Evolutionary conservation across 2,888 invertebrate species (phyloP).

Genomic region (Cylindroiulus punctatus): DNA sequence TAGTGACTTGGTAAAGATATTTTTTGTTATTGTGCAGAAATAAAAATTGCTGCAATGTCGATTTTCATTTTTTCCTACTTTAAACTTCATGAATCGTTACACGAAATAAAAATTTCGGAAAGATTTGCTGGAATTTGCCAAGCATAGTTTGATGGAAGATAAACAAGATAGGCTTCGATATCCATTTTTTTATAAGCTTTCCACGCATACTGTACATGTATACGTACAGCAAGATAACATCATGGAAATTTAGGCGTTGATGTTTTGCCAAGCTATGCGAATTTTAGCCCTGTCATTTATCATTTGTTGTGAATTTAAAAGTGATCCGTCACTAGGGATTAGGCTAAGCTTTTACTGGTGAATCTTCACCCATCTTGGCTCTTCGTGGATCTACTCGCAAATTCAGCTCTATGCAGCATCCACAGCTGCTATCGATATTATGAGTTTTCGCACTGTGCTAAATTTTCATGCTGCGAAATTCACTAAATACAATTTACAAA

Average conservation of each 20-base stretch:
- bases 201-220: not conserved
- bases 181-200: not conserved
- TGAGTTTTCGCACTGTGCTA: no score
- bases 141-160: not conserved
- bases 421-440: no score
- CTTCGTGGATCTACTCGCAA: no score
- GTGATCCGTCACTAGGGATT: not conserved
- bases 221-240: not conserved
- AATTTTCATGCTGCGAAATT: no score
- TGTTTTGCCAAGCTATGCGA: not conserved
- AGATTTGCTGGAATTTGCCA: not conserved
- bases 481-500: no score
- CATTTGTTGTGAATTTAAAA: constrained; percentile 1
- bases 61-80: no score
- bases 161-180: not conserved
- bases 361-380: no score
- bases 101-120: not conserved
- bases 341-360: not conserved
- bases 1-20: no score
- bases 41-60: no score
- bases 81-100: no score
- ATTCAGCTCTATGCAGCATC: no score
- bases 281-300: constrained; percentile 3
- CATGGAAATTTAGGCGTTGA: constrained; percentile 9
- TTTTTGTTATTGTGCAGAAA: no score